Percentiles rank a stretch among this genome's conserved stretches.
Evolutionary conservation across 2,797 vertebrate genomes (phyloP).

Genomic region (Apodemus agrarius): DNA sequence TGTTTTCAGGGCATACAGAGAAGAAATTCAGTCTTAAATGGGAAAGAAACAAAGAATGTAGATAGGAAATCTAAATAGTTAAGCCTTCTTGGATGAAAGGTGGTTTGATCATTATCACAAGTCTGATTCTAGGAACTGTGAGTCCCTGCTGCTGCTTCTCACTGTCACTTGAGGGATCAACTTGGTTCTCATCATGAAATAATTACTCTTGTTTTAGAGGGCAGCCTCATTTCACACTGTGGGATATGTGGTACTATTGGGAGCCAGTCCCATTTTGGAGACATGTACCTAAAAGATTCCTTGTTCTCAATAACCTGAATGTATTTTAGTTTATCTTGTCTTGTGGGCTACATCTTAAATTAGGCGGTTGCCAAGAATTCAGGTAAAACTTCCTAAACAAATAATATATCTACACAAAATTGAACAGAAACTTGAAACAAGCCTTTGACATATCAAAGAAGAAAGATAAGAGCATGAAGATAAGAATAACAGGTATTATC

Average conservation of each 20-base stretch:
- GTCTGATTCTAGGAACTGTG: neutral
- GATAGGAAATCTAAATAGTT: too few species aligned
- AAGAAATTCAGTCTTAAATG: neutral
- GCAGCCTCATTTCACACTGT: neutral
- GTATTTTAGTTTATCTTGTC: neutral
- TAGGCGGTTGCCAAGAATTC: too few species aligned
- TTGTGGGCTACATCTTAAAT: neutral
- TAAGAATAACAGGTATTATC: neutral
- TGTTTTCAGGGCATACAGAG: neutral
- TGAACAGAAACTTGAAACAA: neutral
- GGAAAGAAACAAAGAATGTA: neutral
- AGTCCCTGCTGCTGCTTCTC: neutral
- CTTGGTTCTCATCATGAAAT: neutral
- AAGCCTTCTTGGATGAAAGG: neutral
- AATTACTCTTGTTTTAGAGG: neutral
- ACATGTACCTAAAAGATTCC: rapidly evolving
- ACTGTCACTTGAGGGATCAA: neutral
- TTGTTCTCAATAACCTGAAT: neutral
- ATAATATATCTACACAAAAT: neutral
- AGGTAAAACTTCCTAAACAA: neutral
- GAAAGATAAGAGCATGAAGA: neutral
- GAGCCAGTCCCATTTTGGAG: neutral
- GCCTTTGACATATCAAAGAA: neutral
- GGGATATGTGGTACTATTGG: neutral
- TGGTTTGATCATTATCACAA: neutral